These are phyloP conservation scores for Stictocephala bisonia DNA, from an alignment of 2,888 invertebrate genomes.

Conservation along the genomic window DNA sequence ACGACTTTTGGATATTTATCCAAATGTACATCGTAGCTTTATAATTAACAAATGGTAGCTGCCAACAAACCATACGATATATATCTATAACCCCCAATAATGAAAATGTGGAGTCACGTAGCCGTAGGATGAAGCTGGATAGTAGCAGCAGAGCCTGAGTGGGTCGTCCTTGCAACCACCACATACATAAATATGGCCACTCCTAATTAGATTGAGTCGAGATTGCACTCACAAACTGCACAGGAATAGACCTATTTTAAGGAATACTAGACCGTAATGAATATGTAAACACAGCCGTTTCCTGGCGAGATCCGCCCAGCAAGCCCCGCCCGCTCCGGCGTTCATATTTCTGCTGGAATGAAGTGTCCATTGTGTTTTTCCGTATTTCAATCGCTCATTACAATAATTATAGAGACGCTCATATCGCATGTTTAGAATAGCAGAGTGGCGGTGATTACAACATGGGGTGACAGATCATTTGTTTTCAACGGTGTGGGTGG, in stretches of 20 bases:
- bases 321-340: conserved; percentile 9
- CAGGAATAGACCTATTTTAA: conserved; percentile 27
- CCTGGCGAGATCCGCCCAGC: conserved; percentile 28
- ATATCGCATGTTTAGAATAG: conserved; percentile 29
- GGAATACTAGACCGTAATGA: conserved; percentile 35
- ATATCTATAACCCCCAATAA: no score
- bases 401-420: conserved; percentile 31
- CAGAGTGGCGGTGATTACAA: conserved; percentile 13
- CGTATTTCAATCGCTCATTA: conserved; percentile 32
- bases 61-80: no score
- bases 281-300: conserved; percentile 32
- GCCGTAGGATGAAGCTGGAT: no score
- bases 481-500: neutral
- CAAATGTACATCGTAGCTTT: no score
- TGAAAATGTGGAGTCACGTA: no score
- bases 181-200: no score
- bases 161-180: no score
- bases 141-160: no score
- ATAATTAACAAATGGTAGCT: no score
- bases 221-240: no score
- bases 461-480: neutral
- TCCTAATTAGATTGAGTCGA: no score
- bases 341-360: conserved; percentile 29
- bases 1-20: no score
- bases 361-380: conserved; percentile 35